Conservation (phyloP, 2,797 vertebrate species). For the Saxicola maurus region DNA sequence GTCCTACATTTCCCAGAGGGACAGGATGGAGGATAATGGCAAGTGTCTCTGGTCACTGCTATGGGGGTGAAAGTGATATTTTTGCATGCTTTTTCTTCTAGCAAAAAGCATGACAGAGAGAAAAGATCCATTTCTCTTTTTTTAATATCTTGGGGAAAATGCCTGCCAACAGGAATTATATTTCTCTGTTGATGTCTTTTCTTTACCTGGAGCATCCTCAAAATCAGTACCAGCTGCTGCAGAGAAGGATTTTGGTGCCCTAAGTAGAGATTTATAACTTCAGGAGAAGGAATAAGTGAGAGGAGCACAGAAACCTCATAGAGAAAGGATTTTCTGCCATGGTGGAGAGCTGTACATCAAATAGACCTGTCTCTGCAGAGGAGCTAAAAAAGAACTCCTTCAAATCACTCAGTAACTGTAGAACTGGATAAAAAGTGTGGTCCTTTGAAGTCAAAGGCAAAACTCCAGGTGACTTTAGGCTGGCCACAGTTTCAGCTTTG, state of each 20-base stretch:
- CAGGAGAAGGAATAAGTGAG: neutral
- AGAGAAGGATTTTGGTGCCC: slow-evolving; percentile 6
- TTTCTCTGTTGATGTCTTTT: neutral
- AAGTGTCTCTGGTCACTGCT: neutral
- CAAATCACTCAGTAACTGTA: neutral
- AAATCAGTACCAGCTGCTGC: slow-evolving; percentile 41
- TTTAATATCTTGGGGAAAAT: neutral
- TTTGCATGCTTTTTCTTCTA: neutral
- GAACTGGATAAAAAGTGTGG: neutral
- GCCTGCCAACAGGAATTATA: slow-evolving; percentile 12
- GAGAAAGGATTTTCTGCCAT: neutral
- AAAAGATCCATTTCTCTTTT: neutral
- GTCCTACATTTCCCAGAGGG: neutral
- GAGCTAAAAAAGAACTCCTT: neutral
- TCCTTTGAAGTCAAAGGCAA: slow-evolving; percentile 39
- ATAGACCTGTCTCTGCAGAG: neutral
- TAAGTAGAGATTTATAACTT: slow-evolving; percentile 23
- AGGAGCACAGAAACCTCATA: neutral
- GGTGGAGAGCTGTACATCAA: neutral
- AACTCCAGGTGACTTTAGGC: neutral
- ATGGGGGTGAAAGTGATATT: neutral
- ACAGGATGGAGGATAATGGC: neutral
- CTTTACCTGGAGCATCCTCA: slow-evolving; percentile 29
- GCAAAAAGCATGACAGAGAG: neutral
- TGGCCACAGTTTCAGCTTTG: neutral